These are phyloP conservation scores for Saccostrea glomerata DNA, from an alignment of 1,140 invertebrate species.

Conservation along the genomic window DNA sequence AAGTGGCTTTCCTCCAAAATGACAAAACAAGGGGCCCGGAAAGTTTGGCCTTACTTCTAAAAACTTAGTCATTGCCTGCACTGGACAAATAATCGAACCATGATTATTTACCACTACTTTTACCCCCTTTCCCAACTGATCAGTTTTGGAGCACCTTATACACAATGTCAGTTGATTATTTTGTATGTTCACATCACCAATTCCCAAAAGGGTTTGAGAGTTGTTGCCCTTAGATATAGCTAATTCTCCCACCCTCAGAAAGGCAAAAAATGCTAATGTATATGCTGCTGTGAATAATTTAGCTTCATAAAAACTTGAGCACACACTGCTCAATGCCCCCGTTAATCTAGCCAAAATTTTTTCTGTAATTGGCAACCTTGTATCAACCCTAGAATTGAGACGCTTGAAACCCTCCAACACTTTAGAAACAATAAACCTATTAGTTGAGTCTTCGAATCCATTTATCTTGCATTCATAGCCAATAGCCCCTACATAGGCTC, in stretches of 20 bases:
- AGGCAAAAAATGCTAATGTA: slow-evolving; percentile 40
- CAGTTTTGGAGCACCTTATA: neutral
- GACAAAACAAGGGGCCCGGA: slow-evolving; percentile 33
- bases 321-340: neutral
- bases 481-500: neutral
- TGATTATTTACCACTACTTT: neutral
- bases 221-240: neutral
- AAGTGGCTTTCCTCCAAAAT: slow-evolving; percentile 17
- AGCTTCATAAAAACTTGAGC: neutral
- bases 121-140: neutral
- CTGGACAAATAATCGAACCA: neutral
- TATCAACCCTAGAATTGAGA: neutral
- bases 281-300: neutral
- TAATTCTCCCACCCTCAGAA: slow-evolving; percentile 32
- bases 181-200: neutral
- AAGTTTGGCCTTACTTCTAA: neutral
- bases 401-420: slow-evolving; percentile 29
- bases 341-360: neutral
- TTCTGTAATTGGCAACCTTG: neutral
- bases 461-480: neutral
- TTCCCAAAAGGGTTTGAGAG: neutral
- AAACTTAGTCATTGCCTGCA: neutral
- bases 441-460: neutral
- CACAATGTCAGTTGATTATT: neutral
- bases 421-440: slow-evolving; percentile 41